phyloP scores from a whole-genome alignment of 1,140 invertebrate genomes.

The Pogonus chalceus region DNA sequence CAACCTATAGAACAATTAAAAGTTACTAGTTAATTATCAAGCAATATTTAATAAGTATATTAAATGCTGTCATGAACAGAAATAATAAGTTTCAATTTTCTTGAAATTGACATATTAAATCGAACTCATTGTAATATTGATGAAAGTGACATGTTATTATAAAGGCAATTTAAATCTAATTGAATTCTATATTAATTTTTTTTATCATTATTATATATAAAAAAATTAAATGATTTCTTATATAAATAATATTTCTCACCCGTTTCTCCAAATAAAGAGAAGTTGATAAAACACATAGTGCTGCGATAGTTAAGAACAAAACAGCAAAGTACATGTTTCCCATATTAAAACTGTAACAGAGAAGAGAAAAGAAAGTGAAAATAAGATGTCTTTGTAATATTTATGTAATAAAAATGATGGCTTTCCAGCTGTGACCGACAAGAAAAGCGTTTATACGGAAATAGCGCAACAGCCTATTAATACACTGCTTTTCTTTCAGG shows the following conservation, averaged over 20 bases:
- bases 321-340: not conserved
- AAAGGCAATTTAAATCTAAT: not conserved
- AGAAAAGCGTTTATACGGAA: not conserved
- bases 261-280: constrained; percentile 1
- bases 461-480: too few species aligned
- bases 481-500: too few species aligned
- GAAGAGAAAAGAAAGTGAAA: too few species aligned
- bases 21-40: not conserved
- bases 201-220: not conserved
- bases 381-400: too few species aligned
- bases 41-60: not conserved
- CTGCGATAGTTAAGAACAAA: not conserved
- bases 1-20: not conserved
- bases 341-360: too few species aligned
- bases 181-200: not conserved
- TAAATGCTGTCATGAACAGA: not conserved
- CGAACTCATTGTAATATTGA: too few species aligned
- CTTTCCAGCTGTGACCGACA: not conserved
- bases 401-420: too few species aligned
- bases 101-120: not conserved
- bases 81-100: too few species aligned
- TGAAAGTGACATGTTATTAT: not conserved
- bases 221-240: not conserved
- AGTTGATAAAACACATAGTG: not conserved
- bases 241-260: not conserved